Evolutionary conservation across 2,888 invertebrate genomes (phyloP), one percentile per base, ranked within the genome.

Genomic region (Tinea semifulvella): DNA sequence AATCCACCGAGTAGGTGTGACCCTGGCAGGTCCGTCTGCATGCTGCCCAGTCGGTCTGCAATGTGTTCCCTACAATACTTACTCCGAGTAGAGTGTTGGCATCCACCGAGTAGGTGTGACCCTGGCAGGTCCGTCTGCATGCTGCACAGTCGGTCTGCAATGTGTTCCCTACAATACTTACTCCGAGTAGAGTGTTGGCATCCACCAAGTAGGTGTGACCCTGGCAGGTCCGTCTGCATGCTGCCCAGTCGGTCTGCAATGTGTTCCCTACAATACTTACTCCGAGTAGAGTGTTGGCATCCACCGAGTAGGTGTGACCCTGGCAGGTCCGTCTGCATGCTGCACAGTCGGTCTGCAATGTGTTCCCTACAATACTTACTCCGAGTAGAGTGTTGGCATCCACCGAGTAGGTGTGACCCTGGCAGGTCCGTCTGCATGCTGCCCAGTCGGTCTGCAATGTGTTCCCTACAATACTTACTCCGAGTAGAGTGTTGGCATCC

Each of bases 211-310:
- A 82, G 36, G 85, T 85, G 53, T 91, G 91, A 49, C 83, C 83
- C 43, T 27, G 26, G n/a, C 58, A 95, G 73, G 59, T 94, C 93
- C 8, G 84, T 85, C 65, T 94, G 92, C 68, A 92, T 87, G 17
- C 83, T 73, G 52, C 92, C 92, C 60, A 94, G 73, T 67, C 94
- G 93, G 50, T 83, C 85, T 64, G 88, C 89, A 53, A 94, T 84
- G 52, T 91, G 91, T 52, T 87, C 86, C 67, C 92, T 92, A n/a
- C n/a, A n/a, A n/a, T 58, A 86, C 88, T 83, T 85, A 92, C 92
- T 71, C 88, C 89, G 56, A 92, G 64, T 49, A 94, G 74, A 46
- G 92, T 87, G 57, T 89, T 92, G 17, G 90, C 86, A 65, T 94
- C 94, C 50, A 93, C 77, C 7, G 87, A 83, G 53, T 83, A 82